Conservation (phyloP, 2,113 vertebrate species). For the Zootoca vivipara region DNA sequence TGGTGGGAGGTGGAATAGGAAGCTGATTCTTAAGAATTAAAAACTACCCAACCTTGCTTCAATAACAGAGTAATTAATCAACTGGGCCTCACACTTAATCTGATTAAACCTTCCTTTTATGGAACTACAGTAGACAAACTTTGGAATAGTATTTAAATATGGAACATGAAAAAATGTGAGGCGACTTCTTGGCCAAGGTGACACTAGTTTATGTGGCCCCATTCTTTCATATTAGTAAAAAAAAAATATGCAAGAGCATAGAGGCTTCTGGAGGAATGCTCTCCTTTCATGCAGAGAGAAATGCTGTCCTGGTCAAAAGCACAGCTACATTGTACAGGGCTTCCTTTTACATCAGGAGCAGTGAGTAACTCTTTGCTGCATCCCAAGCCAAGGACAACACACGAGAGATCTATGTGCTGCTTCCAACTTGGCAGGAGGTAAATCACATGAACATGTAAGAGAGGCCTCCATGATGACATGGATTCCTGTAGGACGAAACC, state of each 20-base stretch:
- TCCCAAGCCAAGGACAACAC: not conserved
- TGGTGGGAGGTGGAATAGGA: constrained; percentile 52
- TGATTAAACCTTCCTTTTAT: constrained; percentile 65
- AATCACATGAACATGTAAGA: no score
- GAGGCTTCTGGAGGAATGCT: not conserved
- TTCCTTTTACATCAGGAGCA: not conserved
- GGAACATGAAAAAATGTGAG: not conserved
- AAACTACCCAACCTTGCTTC: constrained; percentile 51
- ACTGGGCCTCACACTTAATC: constrained; percentile 47
- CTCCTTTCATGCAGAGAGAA: not conserved
- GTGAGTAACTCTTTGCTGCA: no score
- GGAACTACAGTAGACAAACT: constrained; percentile 36
- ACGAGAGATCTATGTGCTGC: not conserved
- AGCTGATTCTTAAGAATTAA: constrained; percentile 55
- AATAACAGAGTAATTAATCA: constrained; percentile 66
- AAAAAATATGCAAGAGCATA: not conserved
- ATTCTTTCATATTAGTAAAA: not conserved
- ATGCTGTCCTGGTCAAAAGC: not conserved
- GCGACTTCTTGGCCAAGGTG: not conserved
- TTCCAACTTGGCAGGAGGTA: not conserved
- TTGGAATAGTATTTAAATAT: constrained; percentile 41
- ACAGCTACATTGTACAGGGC: not conserved
- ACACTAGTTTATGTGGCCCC: not conserved
- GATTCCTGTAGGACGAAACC: not conserved
- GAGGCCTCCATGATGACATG: not conserved